A percentile compares a stretch with the other conserved stretches of the same genome.
Evolutionary conservation across 2,113 vertebrate species (phyloP).

Genomic region (Nyctibius bracteatus): DNA sequence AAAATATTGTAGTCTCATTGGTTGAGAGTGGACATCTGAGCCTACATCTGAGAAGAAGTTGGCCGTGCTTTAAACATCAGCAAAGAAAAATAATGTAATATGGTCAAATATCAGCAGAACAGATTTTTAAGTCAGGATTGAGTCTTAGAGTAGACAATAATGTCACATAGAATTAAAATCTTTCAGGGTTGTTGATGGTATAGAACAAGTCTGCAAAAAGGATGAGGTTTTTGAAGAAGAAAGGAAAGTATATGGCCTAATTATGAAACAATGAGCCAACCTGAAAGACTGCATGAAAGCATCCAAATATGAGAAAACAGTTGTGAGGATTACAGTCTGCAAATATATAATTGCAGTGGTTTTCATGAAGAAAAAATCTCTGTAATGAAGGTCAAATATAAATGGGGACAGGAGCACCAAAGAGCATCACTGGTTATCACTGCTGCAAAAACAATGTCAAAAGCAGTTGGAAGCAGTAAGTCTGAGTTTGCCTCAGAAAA

Average conservation of each 20-base stretch:
- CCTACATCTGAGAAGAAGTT: neutral
- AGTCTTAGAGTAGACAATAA: neutral
- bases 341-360: neutral
- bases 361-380: neutral
- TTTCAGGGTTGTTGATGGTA: neutral
- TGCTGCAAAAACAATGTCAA: neutral
- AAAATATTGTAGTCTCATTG: neutral
- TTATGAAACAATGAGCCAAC: neutral
- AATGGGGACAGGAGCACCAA: neutral
- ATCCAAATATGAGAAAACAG: neutral
- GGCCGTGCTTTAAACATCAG: neutral
- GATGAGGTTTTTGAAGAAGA: neutral
- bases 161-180: neutral
- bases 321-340: neutral
- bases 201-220: neutral
- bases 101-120: neutral
- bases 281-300: neutral
- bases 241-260: neutral
- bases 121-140: neutral
- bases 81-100: neutral
- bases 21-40: neutral
- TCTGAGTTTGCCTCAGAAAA: neutral
- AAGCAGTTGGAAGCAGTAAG: neutral
- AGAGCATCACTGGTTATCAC: neutral
- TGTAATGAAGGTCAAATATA: neutral